Base-by-base conservation (phyloP, 2,113 vertebrate species). In the Glaucomys volans region DNA sequence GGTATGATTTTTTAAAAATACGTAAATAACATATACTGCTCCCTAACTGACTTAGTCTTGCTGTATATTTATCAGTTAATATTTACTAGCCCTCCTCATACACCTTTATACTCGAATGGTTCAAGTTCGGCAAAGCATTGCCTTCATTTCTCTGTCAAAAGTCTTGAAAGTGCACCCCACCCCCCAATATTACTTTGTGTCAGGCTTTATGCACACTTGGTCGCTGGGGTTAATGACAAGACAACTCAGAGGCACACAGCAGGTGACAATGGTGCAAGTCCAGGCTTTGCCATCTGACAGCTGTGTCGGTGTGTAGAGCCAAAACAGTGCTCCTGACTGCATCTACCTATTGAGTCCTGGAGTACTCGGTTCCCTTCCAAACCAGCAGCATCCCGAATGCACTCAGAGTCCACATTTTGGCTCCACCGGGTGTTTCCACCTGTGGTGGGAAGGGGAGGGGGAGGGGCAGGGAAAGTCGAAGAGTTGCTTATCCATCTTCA, bases 221-320 rank as follows among this genome's bases (percentile, higher is more conserved):
- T 91, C 96, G 80, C 88, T 90, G 24, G 91, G 95, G 97, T 97
- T 98, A 97, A 97, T 95, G 95, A 96, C 77, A 80, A 59, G 77
- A 87, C 93, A 91, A 89, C 92, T 85, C 62, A 11, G 86, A 96
- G 81, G 40, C 97, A 95, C 97, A 52, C 96, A 98, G 96, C 95
- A 93, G 96, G 96, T 97, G 96, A 84, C 50, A 80, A 91, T 47
- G 30, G 42, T 91, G 79, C 69, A 97, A 57, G 83, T 92, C 89
- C 98, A 97, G 75, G 89, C 93, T 88, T 75, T 96, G 87, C 96
- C 97, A 83, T 97, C 98, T 97, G 97, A 96, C 96, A 98, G 97
- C 97, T 96, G 97, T 93, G 93, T 90, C 59, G 54, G 16, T 96
- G 95, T 95, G 77, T 66, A 37, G 59, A 97, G 94, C 97, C 97